phyloP scores from a whole-genome alignment of 2,113 vertebrate genomes.

The Pseudopodoces humilis region DNA sequence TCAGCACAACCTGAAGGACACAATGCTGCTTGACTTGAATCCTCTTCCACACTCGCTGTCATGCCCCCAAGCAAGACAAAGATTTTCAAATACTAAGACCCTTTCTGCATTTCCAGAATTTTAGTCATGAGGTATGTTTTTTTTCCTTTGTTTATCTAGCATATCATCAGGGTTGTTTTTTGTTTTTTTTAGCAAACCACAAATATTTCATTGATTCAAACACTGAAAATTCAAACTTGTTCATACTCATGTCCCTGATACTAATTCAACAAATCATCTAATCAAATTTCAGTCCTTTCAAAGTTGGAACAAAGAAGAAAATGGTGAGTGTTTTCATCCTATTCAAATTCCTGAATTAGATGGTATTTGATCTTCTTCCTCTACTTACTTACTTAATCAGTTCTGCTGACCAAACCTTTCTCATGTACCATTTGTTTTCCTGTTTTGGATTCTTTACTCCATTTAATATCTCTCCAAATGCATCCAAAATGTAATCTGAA shows the following conservation, averaged over 20 bases:
- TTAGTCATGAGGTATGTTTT: constrained; percentile 51
- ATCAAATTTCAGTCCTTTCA: constrained; percentile 36
- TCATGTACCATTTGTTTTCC: constrained; percentile 44
- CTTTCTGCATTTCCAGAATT: constrained; percentile 23
- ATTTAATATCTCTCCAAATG: neutral
- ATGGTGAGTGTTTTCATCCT: neutral
- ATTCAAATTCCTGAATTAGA: constrained; percentile 40
- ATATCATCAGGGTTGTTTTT: neutral
- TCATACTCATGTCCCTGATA: neutral
- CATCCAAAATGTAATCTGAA: constrained; percentile 23
- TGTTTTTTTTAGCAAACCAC: neutral
- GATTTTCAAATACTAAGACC: neutral
- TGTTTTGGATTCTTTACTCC: neutral
- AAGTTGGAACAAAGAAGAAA: constrained; percentile 27
- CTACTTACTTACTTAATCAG: neutral
- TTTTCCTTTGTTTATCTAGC: constrained; percentile 70
- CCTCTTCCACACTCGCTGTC: neutral
- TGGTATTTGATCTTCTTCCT: constrained; percentile 19
- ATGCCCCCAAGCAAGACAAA: neutral
- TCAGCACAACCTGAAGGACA: neutral
- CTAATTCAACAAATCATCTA: constrained; percentile 15
- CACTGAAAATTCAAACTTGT: constrained; percentile 28
- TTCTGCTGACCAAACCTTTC: constrained; percentile 54
- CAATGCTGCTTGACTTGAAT: neutral
- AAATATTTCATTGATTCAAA: constrained; percentile 38